Conservation (phyloP, 2,797 vertebrate species). For the Agapornis canus region DNA sequence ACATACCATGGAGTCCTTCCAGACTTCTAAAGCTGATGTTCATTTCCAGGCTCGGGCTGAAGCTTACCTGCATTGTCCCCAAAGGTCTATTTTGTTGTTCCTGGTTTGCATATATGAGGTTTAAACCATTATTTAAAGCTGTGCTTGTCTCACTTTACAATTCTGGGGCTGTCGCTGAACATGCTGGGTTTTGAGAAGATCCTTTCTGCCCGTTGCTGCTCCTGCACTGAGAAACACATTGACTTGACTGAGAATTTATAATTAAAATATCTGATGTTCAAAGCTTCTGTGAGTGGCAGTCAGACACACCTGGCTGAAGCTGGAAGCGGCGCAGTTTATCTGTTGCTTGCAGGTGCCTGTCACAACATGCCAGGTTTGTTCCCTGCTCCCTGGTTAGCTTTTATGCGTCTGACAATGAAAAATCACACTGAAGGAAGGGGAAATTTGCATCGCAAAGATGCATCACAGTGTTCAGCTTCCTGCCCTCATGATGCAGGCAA, state of each 20-base stretch:
- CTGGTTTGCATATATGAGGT: neutral
- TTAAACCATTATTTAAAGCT: neutral
- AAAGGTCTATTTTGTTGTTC: neutral
- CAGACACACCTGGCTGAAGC: constrained; percentile 16
- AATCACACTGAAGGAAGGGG: neutral
- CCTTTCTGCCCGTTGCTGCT: neutral
- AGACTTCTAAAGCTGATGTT: neutral
- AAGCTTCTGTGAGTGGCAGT: neutral
- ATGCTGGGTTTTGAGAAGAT: neutral
- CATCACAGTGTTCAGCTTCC: constrained; percentile 7
- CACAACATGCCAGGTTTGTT: constrained; percentile 32
- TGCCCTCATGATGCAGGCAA: neutral
- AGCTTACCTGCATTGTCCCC: neutral
- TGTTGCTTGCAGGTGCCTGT: constrained; percentile 4
- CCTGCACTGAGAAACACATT: neutral
- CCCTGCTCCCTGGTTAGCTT: neutral
- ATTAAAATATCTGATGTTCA: constrained; percentile 5
- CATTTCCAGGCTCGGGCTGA: neutral
- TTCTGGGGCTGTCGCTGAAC: neutral
- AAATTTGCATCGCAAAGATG: constrained; percentile 59
- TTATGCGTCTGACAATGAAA: constrained; percentile 2
- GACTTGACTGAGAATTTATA: neutral
- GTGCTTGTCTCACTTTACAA: neutral
- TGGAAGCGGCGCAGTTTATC: neutral
- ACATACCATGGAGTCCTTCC: neutral